These are phyloP conservation scores for Diceros bicornis DNA, from an alignment of 2,797 vertebrate genomes.

Conservation along the genomic window DNA sequence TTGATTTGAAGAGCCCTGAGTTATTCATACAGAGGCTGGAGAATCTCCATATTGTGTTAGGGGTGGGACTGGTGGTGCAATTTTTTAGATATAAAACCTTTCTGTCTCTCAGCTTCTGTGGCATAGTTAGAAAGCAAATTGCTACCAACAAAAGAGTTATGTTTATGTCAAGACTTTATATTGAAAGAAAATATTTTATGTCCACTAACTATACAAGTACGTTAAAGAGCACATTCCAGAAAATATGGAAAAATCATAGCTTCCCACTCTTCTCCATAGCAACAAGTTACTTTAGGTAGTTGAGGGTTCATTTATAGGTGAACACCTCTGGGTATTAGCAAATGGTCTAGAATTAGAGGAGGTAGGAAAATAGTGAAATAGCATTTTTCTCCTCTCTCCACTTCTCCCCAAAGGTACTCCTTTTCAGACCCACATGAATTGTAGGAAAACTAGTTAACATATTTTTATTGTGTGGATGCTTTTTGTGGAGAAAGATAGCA, in stretches of 20 bases:
- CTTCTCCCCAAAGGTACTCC: neutral
- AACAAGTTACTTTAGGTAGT: neutral
- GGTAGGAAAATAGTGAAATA: neutral
- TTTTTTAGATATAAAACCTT: neutral
- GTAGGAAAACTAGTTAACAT: neutral
- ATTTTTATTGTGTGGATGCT: neutral
- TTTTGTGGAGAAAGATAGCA: neutral
- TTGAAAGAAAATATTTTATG: slow-evolving; percentile 31
- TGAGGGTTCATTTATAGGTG: neutral
- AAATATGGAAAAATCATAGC: neutral
- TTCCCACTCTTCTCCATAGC: neutral
- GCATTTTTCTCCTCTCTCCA: neutral
- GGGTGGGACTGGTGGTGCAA: neutral
- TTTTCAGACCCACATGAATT: neutral
- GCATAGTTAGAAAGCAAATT: neutral
- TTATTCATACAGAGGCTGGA: slow-evolving; percentile 28
- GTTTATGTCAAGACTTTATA: slow-evolving; percentile 1
- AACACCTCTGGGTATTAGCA: neutral
- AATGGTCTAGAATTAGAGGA: neutral
- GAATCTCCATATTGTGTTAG: neutral
- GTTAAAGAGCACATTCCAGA: neutral
- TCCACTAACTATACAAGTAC: neutral
- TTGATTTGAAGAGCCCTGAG: slow-evolving; percentile 69
- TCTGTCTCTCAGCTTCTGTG: neutral
- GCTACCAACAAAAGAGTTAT: neutral